phyloP scores from a whole-genome alignment of 2,113 vertebrate genomes.

The Crotalus horridus region DNA sequence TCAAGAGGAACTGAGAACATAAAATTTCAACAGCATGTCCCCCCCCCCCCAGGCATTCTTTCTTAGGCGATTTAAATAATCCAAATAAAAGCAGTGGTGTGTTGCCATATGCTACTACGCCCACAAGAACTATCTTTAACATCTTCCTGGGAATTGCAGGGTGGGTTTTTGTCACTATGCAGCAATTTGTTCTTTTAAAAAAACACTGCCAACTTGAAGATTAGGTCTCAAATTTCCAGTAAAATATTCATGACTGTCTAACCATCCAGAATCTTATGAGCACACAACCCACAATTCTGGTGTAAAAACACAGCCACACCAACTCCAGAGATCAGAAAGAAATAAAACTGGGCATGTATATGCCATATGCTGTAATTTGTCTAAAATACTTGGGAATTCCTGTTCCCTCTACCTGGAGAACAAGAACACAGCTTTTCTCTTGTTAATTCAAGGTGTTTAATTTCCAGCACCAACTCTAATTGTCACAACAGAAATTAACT shows the following conservation, averaged over 20 bases:
- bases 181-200: constrained; percentile 32
- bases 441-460: background rate
- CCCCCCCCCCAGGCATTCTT: background rate
- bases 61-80: constrained; percentile 44
- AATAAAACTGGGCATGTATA: background rate
- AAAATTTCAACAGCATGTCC: background rate
- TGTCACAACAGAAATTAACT: background rate
- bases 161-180: constrained; percentile 29
- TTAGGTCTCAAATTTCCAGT: background rate
- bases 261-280: background rate
- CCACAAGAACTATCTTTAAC: constrained; percentile 64
- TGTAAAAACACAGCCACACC: background rate
- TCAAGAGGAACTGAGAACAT: background rate
- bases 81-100: constrained; percentile 26
- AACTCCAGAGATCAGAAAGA: background rate
- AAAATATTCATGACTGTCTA: background rate
- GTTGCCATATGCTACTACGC: constrained; percentile 57
- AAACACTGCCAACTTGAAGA: background rate
- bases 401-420: background rate
- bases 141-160: constrained; percentile 48
- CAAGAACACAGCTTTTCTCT: background rate
- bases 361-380: background rate
- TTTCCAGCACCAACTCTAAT: background rate
- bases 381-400: background rate
- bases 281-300: background rate